These are phyloP conservation scores for Myotis davidii DNA, from an alignment of 2,113 vertebrate genomes.

Conservation along the genomic window DNA sequence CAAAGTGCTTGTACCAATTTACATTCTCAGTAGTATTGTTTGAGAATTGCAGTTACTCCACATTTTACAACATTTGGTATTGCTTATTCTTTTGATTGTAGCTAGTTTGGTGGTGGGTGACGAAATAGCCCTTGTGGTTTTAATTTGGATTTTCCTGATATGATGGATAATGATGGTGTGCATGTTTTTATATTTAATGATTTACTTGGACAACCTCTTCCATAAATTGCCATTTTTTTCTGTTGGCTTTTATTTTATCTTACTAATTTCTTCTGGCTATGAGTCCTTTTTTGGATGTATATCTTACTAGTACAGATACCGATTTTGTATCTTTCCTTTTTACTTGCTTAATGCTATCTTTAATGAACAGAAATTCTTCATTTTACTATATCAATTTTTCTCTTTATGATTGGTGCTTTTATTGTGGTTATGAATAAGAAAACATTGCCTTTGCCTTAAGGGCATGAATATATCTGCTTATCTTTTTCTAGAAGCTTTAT, in stretches of 20 bases:
- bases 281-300: neutral
- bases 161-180: neutral
- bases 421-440: neutral
- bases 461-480: neutral
- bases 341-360: neutral
- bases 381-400: neutral
- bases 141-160: slow-evolving; percentile 2
- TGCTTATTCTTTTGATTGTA: slow-evolving; percentile 15
- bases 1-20: neutral
- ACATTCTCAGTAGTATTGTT: neutral
- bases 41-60: neutral
- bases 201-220: neutral
- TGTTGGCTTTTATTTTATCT: neutral
- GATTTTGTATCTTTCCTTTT: neutral
- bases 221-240: neutral
- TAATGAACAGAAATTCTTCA: neutral
- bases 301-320: neutral
- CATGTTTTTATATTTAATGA: slow-evolving; percentile 19
- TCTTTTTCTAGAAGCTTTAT: neutral
- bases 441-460: neutral
- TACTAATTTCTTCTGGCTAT: neutral
- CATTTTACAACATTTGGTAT: neutral
- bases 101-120: neutral
- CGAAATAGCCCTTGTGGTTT: neutral
- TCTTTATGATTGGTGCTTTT: neutral